phyloP scores from a whole-genome alignment of 2,113 vertebrate genomes.

The Podiceps cristatus region DNA sequence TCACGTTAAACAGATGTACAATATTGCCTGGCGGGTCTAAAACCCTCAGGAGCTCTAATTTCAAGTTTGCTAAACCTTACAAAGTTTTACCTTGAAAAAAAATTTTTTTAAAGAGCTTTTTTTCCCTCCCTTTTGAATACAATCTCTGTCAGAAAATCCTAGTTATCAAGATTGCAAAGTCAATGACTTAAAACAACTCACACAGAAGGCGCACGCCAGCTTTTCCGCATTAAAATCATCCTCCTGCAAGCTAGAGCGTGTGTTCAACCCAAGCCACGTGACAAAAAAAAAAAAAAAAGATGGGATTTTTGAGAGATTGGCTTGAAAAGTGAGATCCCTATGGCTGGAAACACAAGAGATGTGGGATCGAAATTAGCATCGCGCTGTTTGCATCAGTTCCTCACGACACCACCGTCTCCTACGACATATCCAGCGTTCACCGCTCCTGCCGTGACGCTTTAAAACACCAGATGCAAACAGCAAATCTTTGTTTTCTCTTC shows the following conservation, averaged over 20 bases:
- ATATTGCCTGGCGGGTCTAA: not conserved
- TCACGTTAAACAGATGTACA: not conserved
- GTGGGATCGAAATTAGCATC: not conserved
- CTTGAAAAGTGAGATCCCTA: not conserved
- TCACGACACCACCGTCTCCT: not conserved
- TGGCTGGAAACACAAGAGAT: not conserved
- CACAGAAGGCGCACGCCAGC: not conserved
- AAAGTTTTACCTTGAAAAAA: constrained; percentile 5
- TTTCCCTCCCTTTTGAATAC: not conserved
- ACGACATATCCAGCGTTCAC: not conserved
- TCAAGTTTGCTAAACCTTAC: constrained; percentile 8
- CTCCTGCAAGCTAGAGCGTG: not conserved
- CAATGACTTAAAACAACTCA: not conserved
- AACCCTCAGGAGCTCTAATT: constrained; percentile 1
- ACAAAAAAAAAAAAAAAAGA: not conserved
- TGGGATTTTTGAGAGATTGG: not conserved
- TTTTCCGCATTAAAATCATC: not conserved
- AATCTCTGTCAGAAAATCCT: not conserved
- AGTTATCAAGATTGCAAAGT: not conserved
- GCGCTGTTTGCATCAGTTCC: not conserved
- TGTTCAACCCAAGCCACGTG: not conserved
- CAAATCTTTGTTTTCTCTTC: not conserved
- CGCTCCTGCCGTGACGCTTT: not conserved
- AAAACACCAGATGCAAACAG: not conserved
- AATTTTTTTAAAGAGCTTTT: not conserved